Percentiles rank a stretch among this genome's conserved stretches.
Evolutionary conservation across 2,113 vertebrate species (phyloP).

Genomic region (Oreochromis aureus): DNA sequence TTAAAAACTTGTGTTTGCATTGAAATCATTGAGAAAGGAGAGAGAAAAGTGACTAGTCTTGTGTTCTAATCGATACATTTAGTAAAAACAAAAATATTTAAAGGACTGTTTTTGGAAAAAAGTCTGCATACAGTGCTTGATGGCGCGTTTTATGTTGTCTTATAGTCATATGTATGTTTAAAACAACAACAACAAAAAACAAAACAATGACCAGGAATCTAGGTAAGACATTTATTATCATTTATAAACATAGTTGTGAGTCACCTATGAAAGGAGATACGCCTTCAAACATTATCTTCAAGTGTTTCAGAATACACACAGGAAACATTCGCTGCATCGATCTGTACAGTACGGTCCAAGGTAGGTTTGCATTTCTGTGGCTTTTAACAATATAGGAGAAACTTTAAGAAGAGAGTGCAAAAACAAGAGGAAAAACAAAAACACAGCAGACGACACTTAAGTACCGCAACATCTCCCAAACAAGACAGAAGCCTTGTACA

Average conservation of each 20-base stretch:
- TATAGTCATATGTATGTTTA: not conserved
- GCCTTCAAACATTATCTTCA: conserved; percentile 3
- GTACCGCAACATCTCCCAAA: not conserved
- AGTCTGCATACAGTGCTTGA: not conserved
- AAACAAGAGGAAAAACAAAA: not conserved
- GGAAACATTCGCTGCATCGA: not conserved
- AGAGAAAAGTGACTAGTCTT: not conserved
- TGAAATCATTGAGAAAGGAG: not conserved
- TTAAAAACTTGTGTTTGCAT: not conserved
- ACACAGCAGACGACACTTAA: not conserved
- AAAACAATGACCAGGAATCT: not conserved
- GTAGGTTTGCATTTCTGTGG: not conserved
- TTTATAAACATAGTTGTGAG: conserved; percentile 7
- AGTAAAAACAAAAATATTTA: too few relatives aligned
- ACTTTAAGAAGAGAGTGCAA: not conserved
- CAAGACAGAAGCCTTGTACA: not conserved
- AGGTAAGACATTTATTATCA: conserved; percentile 14
- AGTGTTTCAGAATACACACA: not conserved
- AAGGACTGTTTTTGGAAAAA: not conserved
- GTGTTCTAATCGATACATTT: not conserved
- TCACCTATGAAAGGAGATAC: not conserved
- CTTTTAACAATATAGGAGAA: not conserved
- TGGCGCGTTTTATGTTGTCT: not conserved
- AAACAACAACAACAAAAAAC: too few relatives aligned
- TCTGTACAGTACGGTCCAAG: not conserved